Percentiles rank a stretch among this genome's conserved stretches.
phyloP scores from a whole-genome alignment of 2,797 vertebrate species.

The Crenichthys baileyi region DNA sequence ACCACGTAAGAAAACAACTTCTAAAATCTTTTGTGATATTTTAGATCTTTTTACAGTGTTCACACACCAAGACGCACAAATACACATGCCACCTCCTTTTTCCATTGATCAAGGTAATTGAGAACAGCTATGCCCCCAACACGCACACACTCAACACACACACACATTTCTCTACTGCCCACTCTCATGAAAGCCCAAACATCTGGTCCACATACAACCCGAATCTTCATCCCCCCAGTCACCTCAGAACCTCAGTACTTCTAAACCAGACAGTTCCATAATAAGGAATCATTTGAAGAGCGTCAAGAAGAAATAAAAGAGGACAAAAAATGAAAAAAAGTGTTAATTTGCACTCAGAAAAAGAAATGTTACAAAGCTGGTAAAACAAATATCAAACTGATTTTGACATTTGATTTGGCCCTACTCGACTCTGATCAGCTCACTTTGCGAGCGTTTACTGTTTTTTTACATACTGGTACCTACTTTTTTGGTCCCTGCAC shows the following conservation, averaged over 20 bases:
- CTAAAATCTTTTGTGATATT: not conserved
- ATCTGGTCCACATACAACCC: constrained; percentile 90
- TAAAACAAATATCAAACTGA: constrained; percentile 12
- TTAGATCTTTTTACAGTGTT: not conserved
- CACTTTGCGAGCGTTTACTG: too few relatives aligned
- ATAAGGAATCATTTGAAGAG: constrained; percentile 57
- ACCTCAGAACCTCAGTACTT: constrained; percentile 66
- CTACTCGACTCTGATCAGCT: too few relatives aligned
- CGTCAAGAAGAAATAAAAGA: constrained; percentile 24
- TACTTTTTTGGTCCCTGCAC: too few relatives aligned
- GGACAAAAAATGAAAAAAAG: constrained; percentile 7
- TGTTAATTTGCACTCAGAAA: not conserved
- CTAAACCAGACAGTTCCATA: constrained; percentile 68
- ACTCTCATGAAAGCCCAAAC: constrained; percentile 77
- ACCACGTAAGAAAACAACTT: not conserved
- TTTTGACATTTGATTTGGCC: too few relatives aligned
- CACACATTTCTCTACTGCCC: constrained; percentile 31
- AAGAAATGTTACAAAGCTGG: constrained; percentile 13
- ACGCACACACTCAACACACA: not conserved
- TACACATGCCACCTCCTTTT: constrained; percentile 20
- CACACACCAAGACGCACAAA: constrained; percentile 5
- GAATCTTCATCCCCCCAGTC: constrained; percentile 61
- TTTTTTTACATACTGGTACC: too few relatives aligned
- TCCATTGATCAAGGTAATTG: constrained; percentile 87
- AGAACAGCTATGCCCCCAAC: constrained; percentile 81